Evolutionary conservation across 2,113 vertebrate species (phyloP), one percentile per base, ranked within the genome.

Genomic region (Sprattus sprattus): DNA sequence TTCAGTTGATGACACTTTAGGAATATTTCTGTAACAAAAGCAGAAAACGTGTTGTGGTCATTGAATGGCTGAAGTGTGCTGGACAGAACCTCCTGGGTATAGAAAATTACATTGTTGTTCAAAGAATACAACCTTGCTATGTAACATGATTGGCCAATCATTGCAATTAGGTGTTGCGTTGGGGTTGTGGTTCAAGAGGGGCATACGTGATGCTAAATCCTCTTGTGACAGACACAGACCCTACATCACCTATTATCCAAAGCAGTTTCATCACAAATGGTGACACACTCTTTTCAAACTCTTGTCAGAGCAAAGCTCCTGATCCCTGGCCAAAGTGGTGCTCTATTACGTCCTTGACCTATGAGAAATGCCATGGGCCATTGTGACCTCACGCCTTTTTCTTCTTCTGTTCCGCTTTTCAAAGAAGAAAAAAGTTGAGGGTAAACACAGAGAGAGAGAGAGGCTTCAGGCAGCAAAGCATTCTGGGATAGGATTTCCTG

Each of bases 401-500:
- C 54, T 22, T 20, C 54, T 57, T 57, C 54, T 57, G 16, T 54
- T 54, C 13, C 50, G 6, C 18, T 57, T 57, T 20, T 20, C 54
- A 57, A 57, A 57, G 22, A 20, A 20, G 22, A 20, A 57, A 20
- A 20, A 57, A 20, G 22, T 18, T 22, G 54, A 57, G 18, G 52
- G 16, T 57, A 57, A 18, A 57, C 1, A 57, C 18, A 57, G 5
- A 57, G 54, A 75, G 67, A 32, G 67, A 71, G 67, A 39, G 81
- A 22, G 7, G 13, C 81, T 7, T 28, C 49, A 81, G 45, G 84
- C 87, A 85, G 45, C 15, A 11, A 45, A 60, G 11, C 18, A 57
- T 88, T 75, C 25, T 83, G 52, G 25, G 82, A 50, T 71, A 60
- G 81, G 20, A 54, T 49, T 80, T 75, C 47, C 47, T 82, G 45